phyloP scores from a whole-genome alignment of 1,140 invertebrate species.

The Dendrolimus punctatus region DNA sequence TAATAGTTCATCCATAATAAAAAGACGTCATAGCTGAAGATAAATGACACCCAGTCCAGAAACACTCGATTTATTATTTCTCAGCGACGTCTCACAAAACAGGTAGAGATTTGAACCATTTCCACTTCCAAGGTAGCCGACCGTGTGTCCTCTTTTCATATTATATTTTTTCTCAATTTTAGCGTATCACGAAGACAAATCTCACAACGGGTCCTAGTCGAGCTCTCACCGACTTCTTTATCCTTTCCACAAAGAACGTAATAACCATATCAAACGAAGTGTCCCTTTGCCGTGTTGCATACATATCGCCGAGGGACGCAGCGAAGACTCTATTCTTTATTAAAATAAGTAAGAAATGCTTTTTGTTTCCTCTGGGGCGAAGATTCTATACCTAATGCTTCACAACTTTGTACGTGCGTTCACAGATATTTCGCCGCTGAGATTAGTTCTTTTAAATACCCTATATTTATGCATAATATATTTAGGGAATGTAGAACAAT shows the following conservation, averaged over 20 bases:
- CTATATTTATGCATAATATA: no score
- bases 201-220: constrained; percentile 40
- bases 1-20: no score
- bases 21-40: neutral
- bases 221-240: constrained; percentile 51
- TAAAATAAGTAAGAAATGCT: constrained; percentile 62
- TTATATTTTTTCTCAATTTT: constrained; percentile 55
- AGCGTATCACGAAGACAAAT: constrained; percentile 65
- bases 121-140: constrained; percentile 50
- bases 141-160: constrained; percentile 25
- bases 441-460: no score
- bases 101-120: constrained; percentile 34
- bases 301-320: constrained; percentile 46
- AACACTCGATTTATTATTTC: neutral
- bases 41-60: constrained; percentile 5
- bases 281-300: constrained; percentile 61
- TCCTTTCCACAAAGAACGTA: constrained; percentile 62
- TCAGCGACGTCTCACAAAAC: constrained; percentile 11
- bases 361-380: constrained; percentile 53
- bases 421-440: no score
- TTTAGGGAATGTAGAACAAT: no score
- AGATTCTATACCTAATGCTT: constrained; percentile 54
- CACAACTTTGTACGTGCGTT: constrained; percentile 11
- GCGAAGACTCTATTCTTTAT: constrained; percentile 45
- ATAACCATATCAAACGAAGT: constrained; percentile 69